Percentiles rank a stretch among this genome's conserved stretches.
Conservation (phyloP, 2,113 vertebrate species). For the Scytalopus superciliaris region DNA sequence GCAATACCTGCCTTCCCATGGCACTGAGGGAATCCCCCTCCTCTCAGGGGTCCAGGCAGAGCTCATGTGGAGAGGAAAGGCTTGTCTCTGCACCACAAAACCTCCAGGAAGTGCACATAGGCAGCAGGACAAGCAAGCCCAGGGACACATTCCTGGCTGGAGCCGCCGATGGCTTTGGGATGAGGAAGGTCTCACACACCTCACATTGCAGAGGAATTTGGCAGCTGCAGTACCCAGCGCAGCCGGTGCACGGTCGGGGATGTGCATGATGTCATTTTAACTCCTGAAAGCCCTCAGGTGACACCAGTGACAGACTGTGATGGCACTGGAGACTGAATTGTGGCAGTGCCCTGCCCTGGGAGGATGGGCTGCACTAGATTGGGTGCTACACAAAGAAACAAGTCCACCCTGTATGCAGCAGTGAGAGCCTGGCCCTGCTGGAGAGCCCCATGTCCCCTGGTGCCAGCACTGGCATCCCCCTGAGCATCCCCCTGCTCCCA, state of each 20-base stretch:
- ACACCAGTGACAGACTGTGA: not conserved
- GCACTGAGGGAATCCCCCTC: not conserved
- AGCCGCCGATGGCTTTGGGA: rapidly evolving
- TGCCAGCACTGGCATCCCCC: not conserved
- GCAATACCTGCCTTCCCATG: not conserved
- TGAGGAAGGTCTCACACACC: not conserved
- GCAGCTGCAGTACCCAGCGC: constrained; percentile 3
- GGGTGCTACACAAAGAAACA: not conserved
- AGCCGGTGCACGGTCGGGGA: not conserved
- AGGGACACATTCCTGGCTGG: not conserved
- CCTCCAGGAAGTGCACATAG: rapidly evolving
- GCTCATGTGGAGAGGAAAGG: not conserved
- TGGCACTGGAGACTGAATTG: not conserved
- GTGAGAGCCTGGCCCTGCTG: not conserved
- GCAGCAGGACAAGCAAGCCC: not conserved
- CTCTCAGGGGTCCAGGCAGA: not conserved
- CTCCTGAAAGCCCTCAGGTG: not conserved
- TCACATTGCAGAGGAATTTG: not conserved
- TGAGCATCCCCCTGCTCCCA: not conserved
- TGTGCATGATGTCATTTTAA: constrained; percentile 13
- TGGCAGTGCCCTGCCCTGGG: not conserved
- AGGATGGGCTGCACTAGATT: rapidly evolving
- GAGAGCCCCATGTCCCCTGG: not conserved
- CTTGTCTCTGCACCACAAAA: rapidly evolving
- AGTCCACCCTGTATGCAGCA: not conserved